These are phyloP conservation scores for Ornithoptera priamus DNA, from an alignment of 2,888 invertebrate genomes.

Conservation along the genomic window DNA sequence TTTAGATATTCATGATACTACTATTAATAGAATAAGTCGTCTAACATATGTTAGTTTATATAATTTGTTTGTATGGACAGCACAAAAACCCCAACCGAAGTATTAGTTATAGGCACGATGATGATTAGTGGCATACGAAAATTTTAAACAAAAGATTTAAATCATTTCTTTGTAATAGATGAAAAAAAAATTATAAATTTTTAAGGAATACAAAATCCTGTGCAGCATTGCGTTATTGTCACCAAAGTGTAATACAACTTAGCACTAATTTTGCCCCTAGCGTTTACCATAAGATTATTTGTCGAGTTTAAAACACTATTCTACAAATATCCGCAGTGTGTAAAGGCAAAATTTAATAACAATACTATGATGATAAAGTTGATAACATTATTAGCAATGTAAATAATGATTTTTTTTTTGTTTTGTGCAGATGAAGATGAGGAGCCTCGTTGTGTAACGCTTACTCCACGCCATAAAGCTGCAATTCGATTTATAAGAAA, in stretches of 20 bases:
- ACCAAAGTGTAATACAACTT: constrained; percentile 26
- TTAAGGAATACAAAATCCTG: neutral
- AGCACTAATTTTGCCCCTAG: neutral
- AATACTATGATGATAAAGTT: neutral
- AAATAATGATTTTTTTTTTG: neutral
- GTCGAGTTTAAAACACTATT: too few species aligned
- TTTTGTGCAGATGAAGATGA: constrained; percentile 87
- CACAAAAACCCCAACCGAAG: too few species aligned
- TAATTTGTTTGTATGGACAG: too few species aligned
- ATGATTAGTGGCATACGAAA: too few species aligned
- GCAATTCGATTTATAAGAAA: constrained; percentile 95
- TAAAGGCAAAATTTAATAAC: too few species aligned
- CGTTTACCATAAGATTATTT: too few species aligned
- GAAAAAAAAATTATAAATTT: neutral
- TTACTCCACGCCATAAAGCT: constrained; percentile 92
- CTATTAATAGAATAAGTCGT: too few species aligned
- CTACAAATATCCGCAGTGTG: neutral
- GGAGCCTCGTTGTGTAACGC: constrained; percentile 88
- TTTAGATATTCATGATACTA: too few species aligned
- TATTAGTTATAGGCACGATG: too few species aligned
- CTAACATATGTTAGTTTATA: too few species aligned
- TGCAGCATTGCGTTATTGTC: neutral
- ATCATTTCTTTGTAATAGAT: too few species aligned
- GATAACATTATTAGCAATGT: neutral
- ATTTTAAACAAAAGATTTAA: too few species aligned